Base-by-base conservation (phyloP, 2,113 vertebrate genomes). In the Todiramphus chloris region DNA sequence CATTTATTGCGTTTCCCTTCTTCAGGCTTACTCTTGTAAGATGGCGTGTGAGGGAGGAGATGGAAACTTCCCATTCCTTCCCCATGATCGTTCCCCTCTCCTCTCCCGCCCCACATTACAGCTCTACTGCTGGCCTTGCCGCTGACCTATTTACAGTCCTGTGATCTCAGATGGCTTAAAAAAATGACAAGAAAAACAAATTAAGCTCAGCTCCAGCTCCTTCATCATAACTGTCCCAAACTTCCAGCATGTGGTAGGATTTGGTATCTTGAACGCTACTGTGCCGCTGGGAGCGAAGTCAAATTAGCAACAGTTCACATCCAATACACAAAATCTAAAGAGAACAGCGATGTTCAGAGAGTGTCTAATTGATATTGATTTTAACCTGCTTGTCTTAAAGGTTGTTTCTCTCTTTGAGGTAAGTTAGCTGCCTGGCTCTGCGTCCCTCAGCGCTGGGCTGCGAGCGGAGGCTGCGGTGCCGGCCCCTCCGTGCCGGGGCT, bases 281-380 rank as follows among this genome's bases (percentile, higher is more conserved):
- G 87, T 5, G 10, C 89, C 24, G 0, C 86, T 93, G 94, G 89
- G 94, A 96, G 14, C 94, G 41, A 90, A 89, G 92, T 91, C 85
- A 83, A 82, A 96, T 94, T 90, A 95, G 90, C 90, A 89, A 64
- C 82, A 95, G 70, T 92, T 97, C 94, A 83, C 92, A 91, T 96
- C 91, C 89, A 79, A 87, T 80, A 88, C 66, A 64, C 86, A 90
- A 94, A 96, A 87, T 89, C 93, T 93, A 75, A 96, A 97, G 87
- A 96, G 90, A 97, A 76, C 87, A 90, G 81, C 94, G 77, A 58
- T 59, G 90, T 91, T 97, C 93, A 83, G 58, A 93, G 94, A 86
- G 75, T 86, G 82, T 87, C 91, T 97, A 97, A 97, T 91, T 97
- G 94, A 93, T 96, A 97, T 81, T 95, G 94, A 97, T 96, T 97